Evolutionary conservation across 2,113 vertebrate species (phyloP).

Genomic region (Perca fluviatilis): DNA sequence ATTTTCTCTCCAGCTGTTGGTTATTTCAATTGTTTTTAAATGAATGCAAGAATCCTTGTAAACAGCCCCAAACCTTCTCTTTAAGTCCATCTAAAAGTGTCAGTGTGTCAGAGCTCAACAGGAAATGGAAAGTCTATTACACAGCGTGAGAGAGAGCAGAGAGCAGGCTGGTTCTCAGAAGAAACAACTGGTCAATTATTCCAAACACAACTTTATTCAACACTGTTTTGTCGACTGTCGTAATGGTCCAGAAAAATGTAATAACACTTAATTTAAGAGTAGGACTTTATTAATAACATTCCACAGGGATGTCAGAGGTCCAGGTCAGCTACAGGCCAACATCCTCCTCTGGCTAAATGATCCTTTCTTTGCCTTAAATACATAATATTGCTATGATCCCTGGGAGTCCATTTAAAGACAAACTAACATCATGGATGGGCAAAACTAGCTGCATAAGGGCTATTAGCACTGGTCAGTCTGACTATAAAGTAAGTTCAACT

Average conservation of each 20-base stretch:
- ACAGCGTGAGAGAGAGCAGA: conserved; percentile 73
- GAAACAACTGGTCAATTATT: conserved; percentile 49
- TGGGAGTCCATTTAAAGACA: neutral
- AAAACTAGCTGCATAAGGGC: neutral
- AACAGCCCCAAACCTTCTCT: conserved; percentile 18
- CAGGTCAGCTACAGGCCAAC: neutral
- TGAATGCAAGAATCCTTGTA: neutral
- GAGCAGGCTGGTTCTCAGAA: conserved; percentile 72
- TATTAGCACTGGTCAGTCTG: neutral
- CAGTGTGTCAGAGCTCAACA: conserved; percentile 61
- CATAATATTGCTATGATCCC: neutral
- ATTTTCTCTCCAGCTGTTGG: neutral
- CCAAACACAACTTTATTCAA: conserved; percentile 5
- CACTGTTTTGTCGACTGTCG: neutral
- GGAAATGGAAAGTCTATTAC: conserved; percentile 79
- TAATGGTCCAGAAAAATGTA: neutral
- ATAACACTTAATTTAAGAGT: neutral
- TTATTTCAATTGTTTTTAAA: conserved; percentile 8
- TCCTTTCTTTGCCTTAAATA: neutral
- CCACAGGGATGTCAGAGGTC: conserved; percentile 3
- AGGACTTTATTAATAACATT: neutral
- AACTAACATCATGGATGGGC: no score
- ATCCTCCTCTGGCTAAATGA: neutral
- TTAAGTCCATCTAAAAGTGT: conserved; percentile 15
- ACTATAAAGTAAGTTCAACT: neutral